A percentile compares a stretch with the other conserved stretches of the same genome.
These are phyloP conservation scores for Mythimna loreyi DNA, from an alignment of 2,888 invertebrate species.

Conservation along the genomic window DNA sequence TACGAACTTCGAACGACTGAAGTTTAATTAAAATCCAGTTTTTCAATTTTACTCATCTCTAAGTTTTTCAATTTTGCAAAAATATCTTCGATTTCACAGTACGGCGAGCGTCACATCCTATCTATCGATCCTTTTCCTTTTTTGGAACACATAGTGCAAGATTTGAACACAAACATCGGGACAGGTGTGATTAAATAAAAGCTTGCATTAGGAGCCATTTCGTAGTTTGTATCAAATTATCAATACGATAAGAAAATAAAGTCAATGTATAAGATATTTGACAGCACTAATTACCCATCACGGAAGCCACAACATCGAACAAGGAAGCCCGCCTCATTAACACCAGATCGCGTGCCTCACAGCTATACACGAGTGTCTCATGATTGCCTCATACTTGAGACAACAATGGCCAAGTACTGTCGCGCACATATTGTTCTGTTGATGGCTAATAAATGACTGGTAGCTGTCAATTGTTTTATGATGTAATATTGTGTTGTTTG, in stretches of 20 bases:
- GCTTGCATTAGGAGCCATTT: neutral
- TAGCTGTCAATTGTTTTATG: conserved; percentile 34
- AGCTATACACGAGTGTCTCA: conserved; percentile 7
- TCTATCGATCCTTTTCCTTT: too few species aligned
- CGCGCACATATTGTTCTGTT: conserved; percentile 14
- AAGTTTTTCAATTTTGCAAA: too few species aligned
- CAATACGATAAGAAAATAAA: neutral
- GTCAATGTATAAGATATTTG: neutral
- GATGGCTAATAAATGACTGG: conserved; percentile 29
- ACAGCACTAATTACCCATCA: conserved; percentile 14
- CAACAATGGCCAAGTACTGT: conserved; percentile 15
- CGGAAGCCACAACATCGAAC: conserved; percentile 9
- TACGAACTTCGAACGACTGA: too few species aligned
- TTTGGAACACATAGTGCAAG: too few species aligned
- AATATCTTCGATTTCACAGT: too few species aligned
- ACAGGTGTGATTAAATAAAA: too few species aligned
- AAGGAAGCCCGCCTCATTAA: conserved; percentile 29
- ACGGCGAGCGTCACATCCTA: too few species aligned
- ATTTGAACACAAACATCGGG: too few species aligned
- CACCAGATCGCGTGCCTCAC: conserved; percentile 38
- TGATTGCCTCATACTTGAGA: conserved; percentile 30
- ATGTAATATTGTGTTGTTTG: conserved; percentile 8
- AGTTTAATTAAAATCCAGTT: too few species aligned
- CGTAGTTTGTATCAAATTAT: neutral
- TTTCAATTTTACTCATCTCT: too few species aligned